Evolutionary conservation across 1,140 invertebrate genomes (phyloP).

Genomic region (Patella vulgata): DNA sequence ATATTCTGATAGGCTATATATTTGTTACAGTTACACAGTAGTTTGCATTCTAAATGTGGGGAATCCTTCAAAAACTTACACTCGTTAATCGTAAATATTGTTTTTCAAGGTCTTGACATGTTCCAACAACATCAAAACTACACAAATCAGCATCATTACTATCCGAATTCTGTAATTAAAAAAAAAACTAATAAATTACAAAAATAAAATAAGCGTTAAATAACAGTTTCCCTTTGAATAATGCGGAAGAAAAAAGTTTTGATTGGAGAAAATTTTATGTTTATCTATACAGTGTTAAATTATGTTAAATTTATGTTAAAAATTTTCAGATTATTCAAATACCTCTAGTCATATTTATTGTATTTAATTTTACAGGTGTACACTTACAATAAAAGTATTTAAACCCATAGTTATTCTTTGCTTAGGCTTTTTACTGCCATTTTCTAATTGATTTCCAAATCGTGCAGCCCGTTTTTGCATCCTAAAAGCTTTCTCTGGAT

Average conservation of each 20-base stretch:
- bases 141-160: slow-evolving; percentile 56
- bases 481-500: slow-evolving; percentile 59
- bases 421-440: slow-evolving; percentile 37
- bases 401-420: slow-evolving; percentile 48
- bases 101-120: slow-evolving; percentile 92
- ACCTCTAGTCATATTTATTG: too few species aligned
- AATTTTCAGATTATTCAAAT: too few species aligned
- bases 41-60: too few species aligned
- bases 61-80: too few species aligned
- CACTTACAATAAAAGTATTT: slow-evolving; percentile 47
- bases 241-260: slow-evolving; percentile 2
- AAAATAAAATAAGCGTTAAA: too few species aligned
- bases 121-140: slow-evolving; percentile 85
- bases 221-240: too few species aligned
- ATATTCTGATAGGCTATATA: too few species aligned
- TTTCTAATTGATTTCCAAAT: slow-evolving; percentile 71
- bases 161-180: slow-evolving; percentile 43
- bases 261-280: too few species aligned
- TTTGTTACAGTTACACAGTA: too few species aligned
- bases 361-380: too few species aligned
- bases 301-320: too few species aligned
- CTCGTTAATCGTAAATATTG: slow-evolving; percentile 92
- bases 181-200: slow-evolving; percentile 6
- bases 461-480: slow-evolving; percentile 79
- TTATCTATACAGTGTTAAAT: too few species aligned